Evolutionary conservation across 2,797 vertebrate genomes (phyloP), one percentile per base, ranked within the genome.

Genomic region (Parauchenoglanis punctatus): DNA sequence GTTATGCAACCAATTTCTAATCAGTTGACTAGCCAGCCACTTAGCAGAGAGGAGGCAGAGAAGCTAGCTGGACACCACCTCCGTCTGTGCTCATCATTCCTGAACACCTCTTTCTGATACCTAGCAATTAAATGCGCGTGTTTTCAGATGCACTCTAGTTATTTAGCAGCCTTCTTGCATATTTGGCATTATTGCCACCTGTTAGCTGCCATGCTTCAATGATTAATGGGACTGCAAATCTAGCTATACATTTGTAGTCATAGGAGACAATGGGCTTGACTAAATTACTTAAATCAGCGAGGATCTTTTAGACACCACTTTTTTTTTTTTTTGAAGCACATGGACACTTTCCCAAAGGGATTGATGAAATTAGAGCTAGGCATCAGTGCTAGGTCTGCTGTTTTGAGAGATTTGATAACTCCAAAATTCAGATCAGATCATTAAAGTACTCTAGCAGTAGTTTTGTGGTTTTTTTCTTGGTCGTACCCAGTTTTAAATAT

Each of bases 1-100:
- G 44, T 68, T 83, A 83, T 15, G 65, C 49, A 83, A 23, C 8
- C 46, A 6, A n/a, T 85, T 67, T 85, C 10, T 28, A 54, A 58
- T 40, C 28, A 76, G 7, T 77, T 67, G 58, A 70, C 11, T 77
- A 77, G 72, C 59, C 59, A 63, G 56, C 11, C 15, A 59, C n/a
- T 23, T 76, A 86, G 84, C 84, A 83, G 25, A 59, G 49, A 68
- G 70, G 80, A 59, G 35, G 15, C 49, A 70, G 31, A 56, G n/a
- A 72, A 63, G 85, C 80, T 88, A 72, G 54, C 87, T 67, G 4
- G 28, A 4, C 25, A 1, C 40, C 77, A 52, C 13, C 8, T 15
- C 44, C 35, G 20, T 28, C 4, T 68, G 1, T 63, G 12, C 20
- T 49, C n/a, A 72, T 25, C 49, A 15, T 15, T 25, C 10, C 23